phyloP scores from a whole-genome alignment of 2,113 vertebrate species.

The Camelus bactrianus region DNA sequence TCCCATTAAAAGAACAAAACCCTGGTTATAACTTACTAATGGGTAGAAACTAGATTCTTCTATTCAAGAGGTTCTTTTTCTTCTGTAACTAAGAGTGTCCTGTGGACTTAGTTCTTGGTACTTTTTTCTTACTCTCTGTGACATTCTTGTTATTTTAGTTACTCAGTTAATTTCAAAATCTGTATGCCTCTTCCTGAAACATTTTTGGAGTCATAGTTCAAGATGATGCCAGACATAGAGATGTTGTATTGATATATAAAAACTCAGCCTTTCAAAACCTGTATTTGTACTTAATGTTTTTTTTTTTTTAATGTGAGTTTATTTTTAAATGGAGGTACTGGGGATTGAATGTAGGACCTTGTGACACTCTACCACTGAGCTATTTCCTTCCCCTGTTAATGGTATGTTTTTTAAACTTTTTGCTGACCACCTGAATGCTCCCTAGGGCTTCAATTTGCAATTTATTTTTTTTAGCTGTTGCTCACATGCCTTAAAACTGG shows the following conservation, averaged over 20 bases:
- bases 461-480: conserved; percentile 10
- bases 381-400: too few species aligned
- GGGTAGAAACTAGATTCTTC: conserved; percentile 10
- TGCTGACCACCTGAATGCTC: neutral
- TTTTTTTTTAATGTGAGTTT: neutral
- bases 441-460: neutral
- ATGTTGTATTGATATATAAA: conserved; percentile 30
- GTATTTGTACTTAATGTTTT: neutral
- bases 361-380: too few species aligned
- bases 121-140: conserved; percentile 26
- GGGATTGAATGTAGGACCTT: too few species aligned
- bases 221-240: neutral
- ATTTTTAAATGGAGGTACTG: too few species aligned
- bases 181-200: neutral
- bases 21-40: neutral
- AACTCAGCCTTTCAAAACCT: neutral
- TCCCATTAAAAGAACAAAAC: conserved; percentile 20
- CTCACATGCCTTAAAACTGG: neutral
- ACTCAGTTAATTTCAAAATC: conserved; percentile 9
- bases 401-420: neutral
- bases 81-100: neutral
- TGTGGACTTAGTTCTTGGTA: neutral
- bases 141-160: conserved; percentile 34
- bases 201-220: neutral
- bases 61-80: neutral